Percentiles rank a stretch among this genome's conserved stretches.
These are phyloP conservation scores for Rhinogobius similis DNA, from an alignment of 2,113 vertebrate species.

Conservation along the genomic window DNA sequence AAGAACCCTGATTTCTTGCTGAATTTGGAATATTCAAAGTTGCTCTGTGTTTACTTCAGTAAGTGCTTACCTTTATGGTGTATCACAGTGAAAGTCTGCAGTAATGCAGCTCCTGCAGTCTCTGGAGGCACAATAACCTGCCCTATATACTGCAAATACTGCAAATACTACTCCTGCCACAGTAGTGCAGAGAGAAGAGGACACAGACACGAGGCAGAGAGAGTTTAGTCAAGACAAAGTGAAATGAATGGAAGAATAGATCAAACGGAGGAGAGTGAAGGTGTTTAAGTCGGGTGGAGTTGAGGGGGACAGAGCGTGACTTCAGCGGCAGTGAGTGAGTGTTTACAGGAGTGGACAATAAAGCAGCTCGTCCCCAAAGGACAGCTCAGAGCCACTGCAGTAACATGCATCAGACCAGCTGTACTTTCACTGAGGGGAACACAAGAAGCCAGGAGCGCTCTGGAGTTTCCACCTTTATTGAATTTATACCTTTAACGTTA, in stretches of 20 bases:
- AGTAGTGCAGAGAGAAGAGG: slow-evolving; percentile 45
- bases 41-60: slow-evolving; percentile 5
- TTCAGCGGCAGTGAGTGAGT: slow-evolving; percentile 27
- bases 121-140: slow-evolving; percentile 66
- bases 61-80: slow-evolving; percentile 49
- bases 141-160: slow-evolving; percentile 59
- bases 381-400: slow-evolving; percentile 42
- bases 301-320: no score
- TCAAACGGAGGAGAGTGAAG: not conserved
- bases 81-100: slow-evolving; percentile 59
- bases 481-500: not conserved
- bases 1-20: slow-evolving; percentile 3
- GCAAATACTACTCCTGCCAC: slow-evolving; percentile 34
- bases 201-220: slow-evolving; percentile 10
- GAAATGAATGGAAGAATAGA: slow-evolving; percentile 12
- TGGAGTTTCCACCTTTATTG: not conserved
- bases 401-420: slow-evolving; percentile 3
- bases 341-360: slow-evolving; percentile 46
- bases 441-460: not conserved
- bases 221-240: slow-evolving; percentile 45
- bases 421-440: not conserved
- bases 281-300: slow-evolving; percentile 26
- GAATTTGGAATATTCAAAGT: slow-evolving; percentile 13
- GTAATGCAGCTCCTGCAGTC: slow-evolving; percentile 58
- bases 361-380: slow-evolving; percentile 41